These are phyloP conservation scores for Heterochromis multidens DNA, from an alignment of 2,113 vertebrate species.

Conservation along the genomic window DNA sequence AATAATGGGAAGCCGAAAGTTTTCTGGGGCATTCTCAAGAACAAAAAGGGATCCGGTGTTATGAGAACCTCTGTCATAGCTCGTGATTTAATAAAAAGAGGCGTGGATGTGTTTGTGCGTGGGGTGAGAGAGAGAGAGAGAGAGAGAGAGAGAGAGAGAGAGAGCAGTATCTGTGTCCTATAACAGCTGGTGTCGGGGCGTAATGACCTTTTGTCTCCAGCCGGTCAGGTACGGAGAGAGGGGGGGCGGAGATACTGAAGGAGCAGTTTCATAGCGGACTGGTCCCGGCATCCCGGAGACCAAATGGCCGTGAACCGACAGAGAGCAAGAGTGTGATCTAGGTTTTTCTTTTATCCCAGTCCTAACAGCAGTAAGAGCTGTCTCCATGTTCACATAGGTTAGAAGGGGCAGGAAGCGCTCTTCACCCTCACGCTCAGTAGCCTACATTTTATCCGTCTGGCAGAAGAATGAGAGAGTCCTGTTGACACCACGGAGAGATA, in stretches of 20 bases:
- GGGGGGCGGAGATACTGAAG: constrained; percentile 46
- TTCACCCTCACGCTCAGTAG: not conserved
- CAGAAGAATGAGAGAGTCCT: constrained; percentile 64
- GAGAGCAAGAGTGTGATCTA: constrained; percentile 15
- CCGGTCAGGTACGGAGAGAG: constrained; percentile 54
- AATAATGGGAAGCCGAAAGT: not conserved
- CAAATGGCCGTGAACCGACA: constrained; percentile 49
- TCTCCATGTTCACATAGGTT: constrained; percentile 12
- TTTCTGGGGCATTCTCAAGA: not conserved
- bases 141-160: not conserved
- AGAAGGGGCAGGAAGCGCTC: constrained; percentile 22
- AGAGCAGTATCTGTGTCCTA: not conserved
- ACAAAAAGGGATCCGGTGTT: not conserved
- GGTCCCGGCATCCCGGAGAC: constrained; percentile 46
- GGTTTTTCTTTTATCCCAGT: not conserved
- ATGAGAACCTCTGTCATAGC: not conserved
- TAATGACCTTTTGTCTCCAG: constrained; percentile 66
- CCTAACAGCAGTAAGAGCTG: not conserved
- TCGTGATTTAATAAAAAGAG: not conserved
- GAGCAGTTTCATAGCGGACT: constrained; percentile 38
- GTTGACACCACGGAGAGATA: constrained; percentile 77
- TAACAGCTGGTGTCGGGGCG: constrained; percentile 38
- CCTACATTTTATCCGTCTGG: constrained; percentile 14
- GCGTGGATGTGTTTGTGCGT: not conserved
- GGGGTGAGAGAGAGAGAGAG: not conserved